Conservation (phyloP, 2,888 invertebrate species). For the Xanthorhoe spadicearia region DNA sequence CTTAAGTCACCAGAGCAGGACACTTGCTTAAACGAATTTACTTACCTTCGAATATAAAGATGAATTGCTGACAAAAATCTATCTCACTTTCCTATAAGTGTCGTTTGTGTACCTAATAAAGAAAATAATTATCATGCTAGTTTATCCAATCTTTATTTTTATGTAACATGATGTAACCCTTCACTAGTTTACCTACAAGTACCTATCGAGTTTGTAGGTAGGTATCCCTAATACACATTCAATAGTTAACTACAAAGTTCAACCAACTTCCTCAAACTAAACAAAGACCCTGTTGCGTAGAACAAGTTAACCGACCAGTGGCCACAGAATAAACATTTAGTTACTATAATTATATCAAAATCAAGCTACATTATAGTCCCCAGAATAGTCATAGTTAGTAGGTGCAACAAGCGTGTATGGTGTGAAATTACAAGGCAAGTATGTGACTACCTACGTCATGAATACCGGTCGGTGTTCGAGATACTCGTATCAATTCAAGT, state of each 20-base stretch:
- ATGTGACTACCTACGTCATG: conserved; percentile 26
- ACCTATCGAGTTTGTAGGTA: too few relatives aligned
- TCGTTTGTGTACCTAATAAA: too few relatives aligned
- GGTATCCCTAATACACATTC: too few relatives aligned
- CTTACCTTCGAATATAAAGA: too few relatives aligned
- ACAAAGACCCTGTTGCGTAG: neutral
- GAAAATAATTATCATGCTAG: too few relatives aligned
- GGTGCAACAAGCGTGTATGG: neutral
- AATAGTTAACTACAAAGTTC: neutral
- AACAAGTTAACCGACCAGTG: neutral
- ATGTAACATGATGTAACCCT: too few relatives aligned
- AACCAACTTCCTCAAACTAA: conserved; percentile 4
- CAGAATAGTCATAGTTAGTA: neutral
- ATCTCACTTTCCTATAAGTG: too few relatives aligned
- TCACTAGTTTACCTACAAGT: too few relatives aligned
- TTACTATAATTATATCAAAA: neutral
- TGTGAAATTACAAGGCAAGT: neutral
- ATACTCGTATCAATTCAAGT: conserved; percentile 37
- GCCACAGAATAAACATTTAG: neutral
- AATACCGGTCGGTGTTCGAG: conserved; percentile 31
- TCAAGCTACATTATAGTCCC: neutral
- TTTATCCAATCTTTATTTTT: too few relatives aligned
- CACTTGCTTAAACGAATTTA: too few relatives aligned
- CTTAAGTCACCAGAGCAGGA: too few relatives aligned
- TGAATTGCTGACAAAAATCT: too few relatives aligned